These are phyloP conservation scores for Pseudochromis fuscus DNA, from an alignment of 2,797 vertebrate genomes.

Conservation along the genomic window DNA sequence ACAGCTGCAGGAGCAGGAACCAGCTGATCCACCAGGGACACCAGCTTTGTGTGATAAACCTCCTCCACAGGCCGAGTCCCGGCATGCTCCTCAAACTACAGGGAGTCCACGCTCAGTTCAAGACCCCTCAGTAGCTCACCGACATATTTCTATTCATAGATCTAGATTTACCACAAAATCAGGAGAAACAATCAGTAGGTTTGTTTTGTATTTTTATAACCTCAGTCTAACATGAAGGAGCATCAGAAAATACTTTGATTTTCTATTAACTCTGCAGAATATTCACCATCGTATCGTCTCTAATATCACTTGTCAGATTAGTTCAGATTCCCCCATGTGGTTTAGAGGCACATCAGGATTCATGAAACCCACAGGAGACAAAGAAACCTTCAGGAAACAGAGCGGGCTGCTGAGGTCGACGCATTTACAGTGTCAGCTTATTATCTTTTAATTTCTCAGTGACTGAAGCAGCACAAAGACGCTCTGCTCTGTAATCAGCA, in stretches of 20 bases:
- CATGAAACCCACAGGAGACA: not conserved
- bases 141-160: too few species aligned
- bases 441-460: constrained; percentile 60
- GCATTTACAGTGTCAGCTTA: constrained; percentile 38
- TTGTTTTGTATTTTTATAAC: not conserved
- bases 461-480: constrained; percentile 53
- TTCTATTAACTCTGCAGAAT: not conserved
- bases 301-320: not conserved
- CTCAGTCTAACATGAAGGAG: too few species aligned
- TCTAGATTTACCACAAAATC: too few species aligned
- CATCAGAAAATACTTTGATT: too few species aligned
- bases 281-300: not conserved
- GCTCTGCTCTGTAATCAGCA: constrained; percentile 62
- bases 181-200: not conserved
- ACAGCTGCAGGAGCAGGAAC: constrained; percentile 55
- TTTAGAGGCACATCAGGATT: not conserved
- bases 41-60: constrained; percentile 28
- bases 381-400: not conserved
- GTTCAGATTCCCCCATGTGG: not conserved
- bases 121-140: not conserved
- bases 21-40: constrained; percentile 39
- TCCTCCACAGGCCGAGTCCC: constrained; percentile 19
- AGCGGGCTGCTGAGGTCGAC: constrained; percentile 9
- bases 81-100: constrained; percentile 9
- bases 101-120: not conserved